Base-by-base conservation (phyloP, 1,140 invertebrate species). In the Bombus ignitus region DNA sequence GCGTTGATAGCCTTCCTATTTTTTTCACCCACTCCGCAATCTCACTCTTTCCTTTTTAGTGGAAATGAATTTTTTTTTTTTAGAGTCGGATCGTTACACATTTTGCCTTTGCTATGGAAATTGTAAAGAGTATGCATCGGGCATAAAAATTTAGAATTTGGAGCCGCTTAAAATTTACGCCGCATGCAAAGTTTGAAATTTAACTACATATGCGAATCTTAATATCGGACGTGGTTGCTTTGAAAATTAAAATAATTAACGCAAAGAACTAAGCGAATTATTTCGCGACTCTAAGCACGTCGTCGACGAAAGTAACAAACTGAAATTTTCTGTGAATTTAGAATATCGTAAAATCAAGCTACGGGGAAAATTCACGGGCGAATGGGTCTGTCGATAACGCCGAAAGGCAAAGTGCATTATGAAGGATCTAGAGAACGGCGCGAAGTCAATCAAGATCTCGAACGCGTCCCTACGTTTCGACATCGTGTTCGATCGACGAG, bases 401-500 rank as follows among this genome's bases (percentile, higher is more conserved):
- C n/a, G 9, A 53, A 35, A 25, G 42, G 72, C 42, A 35, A 22
- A 47, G 72, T 53, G 18, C 42, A 42, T 42, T 47, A 35, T 53
- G n/a, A 53, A 74, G 42, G 42, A 74, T 53, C 39, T 22, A 35
- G 9, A 44, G 22, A 47, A 74, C 72, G 10, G 32, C 15, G 44
- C 13, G 75, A 32, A 35, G 53, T n/a, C 37, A 32, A 65, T 77
- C 75, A 39, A n/a, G 57, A 62, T 62, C 37, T 32, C 37, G 32
- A 35, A 25, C 47, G 71, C 37, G 37, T n/a, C 13, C 22, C 15
- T 3, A 22, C 0, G 39, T 47, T 73, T 25, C 28, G 37, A 53
- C 22, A n/a, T 2, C 44, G 32, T 1, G 74, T 85, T 81, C 78
- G 84, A 84, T 84, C 44, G 73, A 57, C 13, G 70, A 59, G 37